Conservation (phyloP, 1,140 invertebrate species). For the Drosophila melanica region DNA sequence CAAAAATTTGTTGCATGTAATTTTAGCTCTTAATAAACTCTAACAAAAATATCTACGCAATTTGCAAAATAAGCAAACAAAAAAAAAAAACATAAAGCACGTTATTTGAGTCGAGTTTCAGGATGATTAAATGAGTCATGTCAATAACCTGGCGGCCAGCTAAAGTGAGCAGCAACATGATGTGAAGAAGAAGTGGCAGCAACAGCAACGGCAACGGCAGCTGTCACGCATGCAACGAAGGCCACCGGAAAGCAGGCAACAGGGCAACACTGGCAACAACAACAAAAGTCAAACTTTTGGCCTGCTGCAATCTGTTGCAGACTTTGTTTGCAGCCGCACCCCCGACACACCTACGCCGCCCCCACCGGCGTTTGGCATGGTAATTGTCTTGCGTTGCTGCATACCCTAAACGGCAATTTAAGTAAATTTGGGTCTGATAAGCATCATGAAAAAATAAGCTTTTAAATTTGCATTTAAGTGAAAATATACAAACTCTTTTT, state of each 20-base stretch:
- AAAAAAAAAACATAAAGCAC: conserved; percentile 6
- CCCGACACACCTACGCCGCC: neutral
- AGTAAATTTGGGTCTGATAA: neutral
- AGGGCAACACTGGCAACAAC: conserved; percentile 2
- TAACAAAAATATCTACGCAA: too few relatives aligned
- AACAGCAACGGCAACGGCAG: conserved; percentile 42
- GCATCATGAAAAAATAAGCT: neutral
- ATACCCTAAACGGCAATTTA: conserved; percentile 11
- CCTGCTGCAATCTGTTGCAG: conserved; percentile 69
- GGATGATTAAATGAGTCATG: conserved; percentile 24
- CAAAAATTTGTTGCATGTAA: too few relatives aligned
- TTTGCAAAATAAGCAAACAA: neutral
- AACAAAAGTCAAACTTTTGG: conserved; percentile 51
- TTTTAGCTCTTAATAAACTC: too few relatives aligned
- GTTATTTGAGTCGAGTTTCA: conserved; percentile 16
- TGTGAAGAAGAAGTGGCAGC: conserved; percentile 8
- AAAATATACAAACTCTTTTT: too few relatives aligned
- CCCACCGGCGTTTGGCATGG: conserved; percentile 10
- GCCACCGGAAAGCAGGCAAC: conserved; percentile 14
- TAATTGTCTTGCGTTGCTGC: conserved; percentile 25
- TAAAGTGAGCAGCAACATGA: conserved; percentile 27
- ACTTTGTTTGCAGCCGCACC: conserved; percentile 25
- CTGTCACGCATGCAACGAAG: conserved; percentile 55
- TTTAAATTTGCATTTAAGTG: neutral
- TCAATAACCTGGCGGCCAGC: conserved; percentile 59